Evolutionary conservation across 2,888 invertebrate species (phyloP), one percentile per base, ranked within the genome.

Genomic region (Eupithecia vulgata): DNA sequence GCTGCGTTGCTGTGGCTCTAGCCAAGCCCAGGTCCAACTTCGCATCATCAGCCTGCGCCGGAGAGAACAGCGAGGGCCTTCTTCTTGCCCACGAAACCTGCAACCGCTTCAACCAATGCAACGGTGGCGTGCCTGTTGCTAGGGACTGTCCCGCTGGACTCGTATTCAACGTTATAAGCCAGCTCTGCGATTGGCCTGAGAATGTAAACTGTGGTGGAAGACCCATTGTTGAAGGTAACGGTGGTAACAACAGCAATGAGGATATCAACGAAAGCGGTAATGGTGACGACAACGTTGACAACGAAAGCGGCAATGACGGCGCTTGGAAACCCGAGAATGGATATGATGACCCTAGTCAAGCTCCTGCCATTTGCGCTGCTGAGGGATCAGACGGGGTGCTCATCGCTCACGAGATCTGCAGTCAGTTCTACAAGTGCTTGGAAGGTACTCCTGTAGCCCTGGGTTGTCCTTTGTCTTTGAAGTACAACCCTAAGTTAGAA

Each of bases 371-470:
- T 52, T 81, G 81, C 45, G 74, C 75, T 21, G 72, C 73, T 10
- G 48, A 71, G 25, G 61, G 37, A 1, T 78, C 79, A 37, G 76
- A 76, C 25, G 73, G 78, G n/a, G 64, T 75, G 4, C 76, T 84
- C n/a, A 77, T 82, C 12, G 79, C 84, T 13, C 87, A 88, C 62
- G 78, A 81, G 67, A 71, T 82, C 64, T 86, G 86, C 71, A 81
- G 79, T 71, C 74, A 85, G 35, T 86, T 83, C 71, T 86, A 85
- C 73, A 81, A 80, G 68, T 87, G 87, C 48, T 69, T 37, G 7
- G 30, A 76, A 15, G 81, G 85, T 21, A 34, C 25, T 8, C 86
- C 85, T 0, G 78, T 83, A 0, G 74, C 78, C 0, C 7, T 81
- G 5, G 65, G 48, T 0, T 88, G 88, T 42, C 82, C 80, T 5